A percentile compares a stretch with the other conserved stretches of the same genome.
These are phyloP conservation scores for Enteromius viviparus DNA, from an alignment of 2,797 vertebrate genomes.

Conservation along the genomic window DNA sequence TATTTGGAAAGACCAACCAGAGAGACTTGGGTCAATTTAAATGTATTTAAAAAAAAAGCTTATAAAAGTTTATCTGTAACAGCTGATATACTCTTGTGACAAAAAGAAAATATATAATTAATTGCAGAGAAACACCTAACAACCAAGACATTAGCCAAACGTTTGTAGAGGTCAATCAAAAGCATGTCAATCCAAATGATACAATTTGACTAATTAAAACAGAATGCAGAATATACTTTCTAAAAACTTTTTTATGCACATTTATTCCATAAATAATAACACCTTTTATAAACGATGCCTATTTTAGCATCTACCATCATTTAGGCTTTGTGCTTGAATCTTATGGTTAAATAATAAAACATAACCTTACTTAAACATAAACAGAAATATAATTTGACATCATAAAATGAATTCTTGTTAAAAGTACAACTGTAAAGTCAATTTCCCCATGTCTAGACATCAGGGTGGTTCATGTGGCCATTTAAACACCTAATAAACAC, in stretches of 20 bases:
- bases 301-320: not conserved
- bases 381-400: not conserved
- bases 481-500: constrained; percentile 10
- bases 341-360: not conserved
- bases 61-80: not conserved
- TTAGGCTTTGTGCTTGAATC: not conserved
- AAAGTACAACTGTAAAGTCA: not conserved
- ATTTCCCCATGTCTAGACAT: constrained; percentile 31
- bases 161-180: not conserved
- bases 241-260: not conserved
- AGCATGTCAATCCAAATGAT: not conserved
- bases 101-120: not conserved
- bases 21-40: not conserved
- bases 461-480: not conserved
- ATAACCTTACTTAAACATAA: not conserved
- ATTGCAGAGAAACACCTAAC: not conserved
- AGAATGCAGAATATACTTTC: not conserved
- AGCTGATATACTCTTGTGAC: not conserved
- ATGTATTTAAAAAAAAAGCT: not conserved
- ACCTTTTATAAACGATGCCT: not conserved
- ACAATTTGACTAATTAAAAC: not conserved
- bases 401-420: not conserved
- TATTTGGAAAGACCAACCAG: no score
- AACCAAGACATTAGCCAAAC: no score
- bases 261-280: not conserved